Evolutionary conservation across 37 sponge, comb jelly and placozoan species (phyloP), one percentile per base, ranked within the genome.

Genomic region (Axinella damicornis): DNA sequence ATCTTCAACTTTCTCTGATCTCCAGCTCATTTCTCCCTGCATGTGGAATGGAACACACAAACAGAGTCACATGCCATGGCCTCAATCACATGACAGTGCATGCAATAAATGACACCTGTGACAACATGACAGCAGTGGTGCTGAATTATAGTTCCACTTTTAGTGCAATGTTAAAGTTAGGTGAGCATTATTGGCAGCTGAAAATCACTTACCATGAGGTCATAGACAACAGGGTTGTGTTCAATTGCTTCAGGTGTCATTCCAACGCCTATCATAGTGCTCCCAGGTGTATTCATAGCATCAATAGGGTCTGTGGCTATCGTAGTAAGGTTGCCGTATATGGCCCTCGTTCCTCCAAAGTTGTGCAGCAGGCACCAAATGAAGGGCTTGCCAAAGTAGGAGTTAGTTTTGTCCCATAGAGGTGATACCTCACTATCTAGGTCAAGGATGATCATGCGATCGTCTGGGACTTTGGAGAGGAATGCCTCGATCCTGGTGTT

Each of bases 181-280:
- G n/a, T n/a, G n/a, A n/a, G n/a, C n/a, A n/a, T n/a, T n/a, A n/a
- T n/a, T n/a, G n/a, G 37, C 1, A 22, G 12, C n/a, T n/a, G n/a
- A n/a, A n/a, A n/a, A n/a, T n/a, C n/a, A 70, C 80, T 60, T 34
- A 80, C 80, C 90, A 91, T 91, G 16, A 91, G 67, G 30, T 91
- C 92, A 76, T 91, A 91, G 37, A 91, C 74, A 6, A 91, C 83
- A n/a, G 86, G 87, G 57, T 91, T 91, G 55, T 91, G 86, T 56
- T 86, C 92, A 56, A 91, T 91, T 11, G 87, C 92, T 53, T 91
- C 92, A 34, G 92, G 92, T 19, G 92, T 86, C 57, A 91, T 80
- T 21, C 92, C 92, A 59, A 76, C 89, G 15, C 92, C 92, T 24
- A 91, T 77, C 87, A 91, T 86, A 27, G 92, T 86, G 76, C 73